Conservation (phyloP, 2,888 invertebrate species). For the Ochropacha duplaris region DNA sequence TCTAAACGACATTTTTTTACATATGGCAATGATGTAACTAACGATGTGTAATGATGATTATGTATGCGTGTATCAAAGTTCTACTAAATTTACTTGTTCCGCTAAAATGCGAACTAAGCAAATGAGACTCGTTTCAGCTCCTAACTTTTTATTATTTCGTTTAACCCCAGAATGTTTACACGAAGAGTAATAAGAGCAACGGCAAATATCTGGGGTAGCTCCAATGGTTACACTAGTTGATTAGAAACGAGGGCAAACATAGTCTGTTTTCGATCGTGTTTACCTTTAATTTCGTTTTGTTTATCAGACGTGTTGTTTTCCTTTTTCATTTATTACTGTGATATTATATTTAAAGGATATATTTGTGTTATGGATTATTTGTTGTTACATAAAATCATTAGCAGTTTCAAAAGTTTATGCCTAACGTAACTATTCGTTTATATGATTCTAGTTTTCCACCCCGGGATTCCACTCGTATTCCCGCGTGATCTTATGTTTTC, state of each 20-base stretch:
- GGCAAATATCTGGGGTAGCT: conserved; percentile 29
- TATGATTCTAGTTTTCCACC: too few species aligned
- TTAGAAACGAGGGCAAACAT: conserved; percentile 52
- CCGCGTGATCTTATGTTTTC: too few species aligned
- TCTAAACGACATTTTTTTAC: too few species aligned
- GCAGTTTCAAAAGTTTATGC: not conserved
- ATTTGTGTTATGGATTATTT: too few species aligned
- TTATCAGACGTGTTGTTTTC: conserved; percentile 11
- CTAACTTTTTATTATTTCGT: not conserved
- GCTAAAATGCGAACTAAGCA: too few species aligned
- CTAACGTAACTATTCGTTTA: not conserved
- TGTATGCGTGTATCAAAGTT: too few species aligned
- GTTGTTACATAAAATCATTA: too few species aligned
- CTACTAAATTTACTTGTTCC: too few species aligned
- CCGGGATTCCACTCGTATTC: too few species aligned
- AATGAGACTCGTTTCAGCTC: not conserved
- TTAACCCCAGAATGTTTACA: conserved; percentile 5
- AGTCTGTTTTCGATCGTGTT: conserved; percentile 39
- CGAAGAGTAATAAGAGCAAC: conserved; percentile 16
- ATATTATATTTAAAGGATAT: too few species aligned
- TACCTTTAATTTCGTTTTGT: conserved; percentile 54
- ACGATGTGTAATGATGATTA: too few species aligned
- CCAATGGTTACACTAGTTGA: conserved; percentile 40
- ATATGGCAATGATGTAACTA: too few species aligned
- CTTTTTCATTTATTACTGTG: not conserved